Conservation (phyloP, 2,888 invertebrate species). For the Pseudeuparius sepicola region DNA sequence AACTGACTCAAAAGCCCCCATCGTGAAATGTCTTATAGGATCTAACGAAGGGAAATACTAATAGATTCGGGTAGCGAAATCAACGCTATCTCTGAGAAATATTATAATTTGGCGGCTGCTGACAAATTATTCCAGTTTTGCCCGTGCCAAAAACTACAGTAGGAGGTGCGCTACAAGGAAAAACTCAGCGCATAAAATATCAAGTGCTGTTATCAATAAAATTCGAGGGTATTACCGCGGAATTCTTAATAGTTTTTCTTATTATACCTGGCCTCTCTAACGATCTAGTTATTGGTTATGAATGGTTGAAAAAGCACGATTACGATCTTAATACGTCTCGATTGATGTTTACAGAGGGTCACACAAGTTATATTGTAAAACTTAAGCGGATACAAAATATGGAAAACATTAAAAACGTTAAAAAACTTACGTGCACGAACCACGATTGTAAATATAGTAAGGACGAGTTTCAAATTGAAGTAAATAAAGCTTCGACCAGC, state of each 20-base stretch:
- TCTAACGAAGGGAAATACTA: slow-evolving; percentile 7
- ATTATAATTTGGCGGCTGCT: slow-evolving; percentile 8
- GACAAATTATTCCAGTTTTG: slow-evolving; percentile 7
- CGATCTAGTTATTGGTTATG: slow-evolving; percentile 13
- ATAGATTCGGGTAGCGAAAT: slow-evolving; percentile 16
- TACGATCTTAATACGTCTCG: neutral
- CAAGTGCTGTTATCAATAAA: neutral
- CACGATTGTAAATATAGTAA: too few species aligned
- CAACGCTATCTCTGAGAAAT: slow-evolving; percentile 13
- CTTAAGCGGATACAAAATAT: too few species aligned
- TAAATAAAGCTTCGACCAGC: too few species aligned
- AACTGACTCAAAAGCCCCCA: slow-evolving; percentile 4
- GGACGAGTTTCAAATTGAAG: too few species aligned
- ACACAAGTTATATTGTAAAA: too few species aligned
- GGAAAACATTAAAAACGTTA: too few species aligned
- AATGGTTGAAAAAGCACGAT: slow-evolving; percentile 12
- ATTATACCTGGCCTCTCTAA: slow-evolving; percentile 12
- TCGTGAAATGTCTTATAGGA: slow-evolving; percentile 8
- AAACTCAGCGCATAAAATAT: slow-evolving; percentile 6
- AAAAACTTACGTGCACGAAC: too few species aligned
- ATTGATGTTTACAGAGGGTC: too few species aligned
- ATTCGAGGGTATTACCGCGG: too few species aligned
- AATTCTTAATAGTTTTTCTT: slow-evolving; percentile 11
- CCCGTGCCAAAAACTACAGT: slow-evolving; percentile 10
- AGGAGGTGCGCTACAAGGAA: slow-evolving; percentile 9